phyloP scores from a whole-genome alignment of 2,797 vertebrate species.

The Lates japonicus region DNA sequence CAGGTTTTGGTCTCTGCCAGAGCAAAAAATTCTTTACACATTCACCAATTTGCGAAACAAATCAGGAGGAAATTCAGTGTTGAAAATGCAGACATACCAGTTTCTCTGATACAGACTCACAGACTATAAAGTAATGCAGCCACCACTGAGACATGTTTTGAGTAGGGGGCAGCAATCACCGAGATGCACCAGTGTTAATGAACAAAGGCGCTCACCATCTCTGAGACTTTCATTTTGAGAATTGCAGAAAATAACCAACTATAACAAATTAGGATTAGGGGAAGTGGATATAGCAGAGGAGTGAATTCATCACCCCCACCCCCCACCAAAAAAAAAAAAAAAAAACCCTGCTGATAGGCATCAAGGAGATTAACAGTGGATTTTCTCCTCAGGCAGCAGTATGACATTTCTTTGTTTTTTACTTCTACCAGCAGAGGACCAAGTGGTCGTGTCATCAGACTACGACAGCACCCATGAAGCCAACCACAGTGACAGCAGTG shows the following conservation, averaged over 20 bases:
- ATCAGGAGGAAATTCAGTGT: neutral
- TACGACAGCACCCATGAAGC: constrained; percentile 92
- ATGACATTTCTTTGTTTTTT: constrained; percentile 45
- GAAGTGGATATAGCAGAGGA: constrained; percentile 6
- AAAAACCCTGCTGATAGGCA: constrained; percentile 21
- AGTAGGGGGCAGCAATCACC: neutral
- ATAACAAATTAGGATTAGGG: constrained; percentile 10
- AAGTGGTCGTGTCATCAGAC: constrained; percentile 91
- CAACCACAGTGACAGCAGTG: constrained; percentile 96
- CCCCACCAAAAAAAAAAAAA: too few relatives aligned
- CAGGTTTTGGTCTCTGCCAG: neutral
- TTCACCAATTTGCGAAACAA: neutral
- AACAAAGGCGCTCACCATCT: constrained; percentile 4
- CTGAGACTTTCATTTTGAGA: constrained; percentile 9
- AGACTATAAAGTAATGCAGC: neutral
- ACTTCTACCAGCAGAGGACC: constrained; percentile 85
- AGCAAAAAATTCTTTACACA: neutral
- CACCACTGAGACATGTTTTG: neutral
- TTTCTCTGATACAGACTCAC: constrained; percentile 4
- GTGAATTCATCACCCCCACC: constrained; percentile 9
- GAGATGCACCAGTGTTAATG: neutral
- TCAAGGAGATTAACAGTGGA: constrained; percentile 23
- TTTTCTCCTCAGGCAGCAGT: neutral
- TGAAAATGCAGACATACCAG: neutral
- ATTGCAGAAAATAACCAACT: neutral